Base-by-base conservation (phyloP, 2,888 invertebrate genomes). In the Eupelmus urozonus region DNA sequence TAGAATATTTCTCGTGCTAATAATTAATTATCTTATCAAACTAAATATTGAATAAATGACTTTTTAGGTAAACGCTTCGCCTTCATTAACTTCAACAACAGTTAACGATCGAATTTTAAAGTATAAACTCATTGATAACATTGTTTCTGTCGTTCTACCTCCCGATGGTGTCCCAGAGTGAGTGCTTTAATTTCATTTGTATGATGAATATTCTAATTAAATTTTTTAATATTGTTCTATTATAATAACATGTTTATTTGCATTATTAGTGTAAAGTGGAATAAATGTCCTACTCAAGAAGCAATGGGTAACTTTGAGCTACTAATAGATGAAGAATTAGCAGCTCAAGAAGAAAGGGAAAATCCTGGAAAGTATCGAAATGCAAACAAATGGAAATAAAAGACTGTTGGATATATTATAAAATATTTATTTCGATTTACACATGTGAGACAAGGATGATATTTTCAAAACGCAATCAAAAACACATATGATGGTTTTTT, bases 61-160 rank as follows among this genome's bases (percentile, higher is more conserved):
- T 67, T 29, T 55, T 40, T 82, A 94, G 93, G 96, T 97, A n/a
- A 98, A 98, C 88, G 97, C 98, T 0, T 98, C 98, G 0, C 98
- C 98, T 0, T 97, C 98, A 0, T 90, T 98, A 80, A 96, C 97
- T 0, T 96, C 98, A 0, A 98, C 98, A 0, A 98, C 98, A 0
- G 96, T 96, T 0, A 97, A 97, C 86, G 98, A 98, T 90, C 92
- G 98, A 83, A 97, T 97, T 86, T 92, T 98, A 85, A 98, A 98
- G 88, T 96, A 97, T 86, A 97, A 97, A 90, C 91, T 98, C 62
- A 95, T 98, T 82, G 97, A 97, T 87, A 97, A 98, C 88, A 96
- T 98, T 83, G 91, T 98, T 83, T 96, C 96, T 7, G 94, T 98
- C 51, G 96, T 98, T 0, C 90, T 98, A 29, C 97, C 98, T 0